Evolutionary conservation across 2,888 invertebrate species (phyloP), one percentile per base, ranked within the genome.

Genomic region (Operophtera brumata): DNA sequence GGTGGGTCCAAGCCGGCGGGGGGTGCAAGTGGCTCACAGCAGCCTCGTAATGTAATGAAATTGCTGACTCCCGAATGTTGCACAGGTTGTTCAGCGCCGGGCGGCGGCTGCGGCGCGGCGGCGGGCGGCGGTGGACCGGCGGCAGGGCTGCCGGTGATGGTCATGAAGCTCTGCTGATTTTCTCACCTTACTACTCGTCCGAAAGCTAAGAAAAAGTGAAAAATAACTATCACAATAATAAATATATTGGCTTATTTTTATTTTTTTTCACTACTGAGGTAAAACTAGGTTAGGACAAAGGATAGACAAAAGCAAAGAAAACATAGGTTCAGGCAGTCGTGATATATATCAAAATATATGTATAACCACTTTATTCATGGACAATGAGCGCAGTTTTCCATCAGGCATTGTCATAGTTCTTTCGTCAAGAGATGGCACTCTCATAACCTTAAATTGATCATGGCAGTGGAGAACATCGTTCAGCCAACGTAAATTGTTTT

Each of bases 121-220:
- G 59, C 71, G 39, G 56, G 70, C 47, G 70, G 69, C 57, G 77
- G 77, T 44, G 78, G 73, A 10, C 71, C 75, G 30, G 75, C 80
- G 10, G 69, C 77, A 43, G 79, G 78, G 36, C 65, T 84, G 62
- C 88, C 89, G 40, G 71, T 87, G 64, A 59, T 88, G 67, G 77
- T 88, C 65, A 85, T 88, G 88, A 87, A 89, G 73, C 80, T 88
- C 41, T 86, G 86, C 73, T 86, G 57, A 62, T 13, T 14, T 42
- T 32, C 47, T 36, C 14, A 4, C 20, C 48, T 35, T 45, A 41
- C n/a, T 54, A 44, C 54, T 67, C 68, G 71, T 68, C 70, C 62
- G 62, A 75, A 76, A 70, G 66, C 64, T 82, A 82, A 82, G 82
- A 83, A 84, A 83, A 84, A 82, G 77, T 83, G 81, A 57, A 79